Percentiles rank a stretch among this genome's conserved stretches.
Conservation (phyloP, 2,888 invertebrate genomes). For the Philonicus albiceps region DNA sequence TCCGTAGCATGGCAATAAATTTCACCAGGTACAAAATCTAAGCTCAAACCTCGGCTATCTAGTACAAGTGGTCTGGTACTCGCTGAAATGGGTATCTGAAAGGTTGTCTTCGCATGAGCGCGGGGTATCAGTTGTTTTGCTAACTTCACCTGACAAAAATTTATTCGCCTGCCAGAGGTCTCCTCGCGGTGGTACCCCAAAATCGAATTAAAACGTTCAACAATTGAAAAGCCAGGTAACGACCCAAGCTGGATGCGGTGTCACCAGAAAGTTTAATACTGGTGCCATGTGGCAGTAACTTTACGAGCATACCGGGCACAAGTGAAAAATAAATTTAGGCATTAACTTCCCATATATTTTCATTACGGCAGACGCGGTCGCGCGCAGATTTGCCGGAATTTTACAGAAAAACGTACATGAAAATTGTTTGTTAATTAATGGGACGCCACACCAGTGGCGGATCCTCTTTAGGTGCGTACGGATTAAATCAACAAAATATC, state of each 20-base stretch:
- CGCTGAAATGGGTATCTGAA: background rate
- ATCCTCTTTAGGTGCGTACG: background rate
- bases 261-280: background rate
- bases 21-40: background rate
- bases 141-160: background rate
- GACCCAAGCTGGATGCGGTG: background rate
- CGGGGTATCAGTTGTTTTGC: background rate
- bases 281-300: background rate
- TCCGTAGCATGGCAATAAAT: conserved; percentile 7
- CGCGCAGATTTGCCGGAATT: background rate
- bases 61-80: background rate
- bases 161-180: background rate
- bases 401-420: background rate
- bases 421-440: conserved; percentile 12
- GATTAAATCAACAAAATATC: background rate
- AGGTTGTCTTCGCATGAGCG: conserved; percentile 18
- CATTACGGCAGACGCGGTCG: conserved; percentile 34
- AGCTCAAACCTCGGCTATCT: background rate
- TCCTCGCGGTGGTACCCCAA: background rate
- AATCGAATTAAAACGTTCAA: background rate
- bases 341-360: conserved; percentile 40
- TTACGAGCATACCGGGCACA: background rate
- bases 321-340: conserved; percentile 36
- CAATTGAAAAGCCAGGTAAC: conserved; percentile 6
- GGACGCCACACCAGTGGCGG: background rate